phyloP scores from a whole-genome alignment of 2,797 vertebrate genomes.

The Pteropus rufus region DNA sequence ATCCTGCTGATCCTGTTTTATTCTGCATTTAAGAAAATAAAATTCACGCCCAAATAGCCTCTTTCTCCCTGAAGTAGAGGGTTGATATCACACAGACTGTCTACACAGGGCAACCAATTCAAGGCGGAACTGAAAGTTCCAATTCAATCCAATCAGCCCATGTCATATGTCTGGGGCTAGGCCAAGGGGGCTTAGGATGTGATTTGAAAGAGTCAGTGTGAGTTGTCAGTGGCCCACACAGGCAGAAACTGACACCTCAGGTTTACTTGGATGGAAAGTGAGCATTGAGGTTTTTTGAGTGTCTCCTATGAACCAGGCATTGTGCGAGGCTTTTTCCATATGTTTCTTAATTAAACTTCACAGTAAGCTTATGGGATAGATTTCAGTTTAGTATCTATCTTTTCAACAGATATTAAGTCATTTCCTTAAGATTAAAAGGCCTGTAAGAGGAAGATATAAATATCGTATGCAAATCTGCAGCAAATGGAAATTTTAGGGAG shows the following conservation, averaged over 20 bases:
- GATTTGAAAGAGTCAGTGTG: constrained; percentile 52
- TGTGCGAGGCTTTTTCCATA: background rate
- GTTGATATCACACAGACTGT: constrained; percentile 67
- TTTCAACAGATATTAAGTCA: background rate
- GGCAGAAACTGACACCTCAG: background rate
- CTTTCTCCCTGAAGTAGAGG: constrained; percentile 65
- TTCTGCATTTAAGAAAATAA: constrained; percentile 74
- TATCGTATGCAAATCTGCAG: background rate
- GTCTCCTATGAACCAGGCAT: background rate
- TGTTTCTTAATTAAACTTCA: background rate
- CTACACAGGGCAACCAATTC: constrained; percentile 73
- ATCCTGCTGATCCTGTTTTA: constrained; percentile 70
- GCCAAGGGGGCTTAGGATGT: constrained; percentile 51
- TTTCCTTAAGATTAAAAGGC: constrained; percentile 21
- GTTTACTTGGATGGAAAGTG: background rate
- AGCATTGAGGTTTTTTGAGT: background rate
- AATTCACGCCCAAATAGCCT: constrained; percentile 67
- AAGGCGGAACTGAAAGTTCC: constrained; percentile 63
- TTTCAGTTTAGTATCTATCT: background rate
- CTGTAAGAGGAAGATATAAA: background rate
- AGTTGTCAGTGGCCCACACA: constrained; percentile 52
- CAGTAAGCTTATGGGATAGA: background rate
- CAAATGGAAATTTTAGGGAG: background rate
- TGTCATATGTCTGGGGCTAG: constrained; percentile 64
- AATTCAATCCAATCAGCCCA: constrained; percentile 54